These are phyloP conservation scores for Drosophila seguyi DNA, from an alignment of 1,140 invertebrate genomes.

Conservation along the genomic window DNA sequence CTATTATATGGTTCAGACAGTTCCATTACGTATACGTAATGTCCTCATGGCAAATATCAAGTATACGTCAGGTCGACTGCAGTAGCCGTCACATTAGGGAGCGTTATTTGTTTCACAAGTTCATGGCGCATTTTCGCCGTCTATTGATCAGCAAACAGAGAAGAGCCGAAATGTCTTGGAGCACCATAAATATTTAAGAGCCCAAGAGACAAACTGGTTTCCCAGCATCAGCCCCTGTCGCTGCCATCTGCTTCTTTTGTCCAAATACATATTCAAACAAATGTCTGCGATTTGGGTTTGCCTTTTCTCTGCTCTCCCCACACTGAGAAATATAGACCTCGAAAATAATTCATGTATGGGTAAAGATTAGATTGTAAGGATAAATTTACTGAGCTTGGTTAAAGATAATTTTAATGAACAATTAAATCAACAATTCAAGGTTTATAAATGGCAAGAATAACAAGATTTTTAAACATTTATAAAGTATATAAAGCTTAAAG, in stretches of 20 bases:
- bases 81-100: not conserved
- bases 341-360: no score
- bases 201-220: constrained; percentile 68
- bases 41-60: constrained; percentile 24
- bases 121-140: constrained; percentile 45
- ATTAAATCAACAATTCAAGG: no score
- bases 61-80: constrained; percentile 40
- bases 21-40: constrained; percentile 8
- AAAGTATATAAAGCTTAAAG: no score
- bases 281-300: constrained; percentile 23
- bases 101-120: constrained; percentile 53
- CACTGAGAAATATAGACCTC: not conserved
- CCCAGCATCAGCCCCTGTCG: not conserved
- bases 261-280: constrained; percentile 39
- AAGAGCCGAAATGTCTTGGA: constrained; percentile 23
- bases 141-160: constrained; percentile 40
- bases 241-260: constrained; percentile 36
- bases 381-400: not conserved
- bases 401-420: not conserved
- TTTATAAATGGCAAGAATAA: no score
- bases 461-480: not conserved
- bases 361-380: not conserved
- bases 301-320: constrained; percentile 31
- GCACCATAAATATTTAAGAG: constrained; percentile 64
- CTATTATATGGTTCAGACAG: constrained; percentile 5